Evolutionary conservation across 1,140 invertebrate species (phyloP).

Genomic region (Diabrotica undecimpunctata): DNA sequence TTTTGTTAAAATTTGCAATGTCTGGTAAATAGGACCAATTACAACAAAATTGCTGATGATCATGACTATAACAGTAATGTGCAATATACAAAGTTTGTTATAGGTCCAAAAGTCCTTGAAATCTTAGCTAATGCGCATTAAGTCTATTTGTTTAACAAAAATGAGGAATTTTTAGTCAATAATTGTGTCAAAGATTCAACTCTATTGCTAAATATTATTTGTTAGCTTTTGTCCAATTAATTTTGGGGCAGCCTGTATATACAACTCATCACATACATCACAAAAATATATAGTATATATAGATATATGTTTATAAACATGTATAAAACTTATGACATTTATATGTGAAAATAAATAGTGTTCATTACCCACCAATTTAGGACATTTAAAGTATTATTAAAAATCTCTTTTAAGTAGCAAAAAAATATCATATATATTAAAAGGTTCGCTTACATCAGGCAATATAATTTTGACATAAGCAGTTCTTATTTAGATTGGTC

Average conservation of each 20-base stretch:
- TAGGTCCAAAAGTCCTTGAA: too few relatives aligned
- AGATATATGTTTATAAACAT: conserved; percentile 42
- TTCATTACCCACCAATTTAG: conserved; percentile 10
- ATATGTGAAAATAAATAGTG: conserved; percentile 34
- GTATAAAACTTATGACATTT: conserved; percentile 46
- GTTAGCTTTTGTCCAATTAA: too few relatives aligned
- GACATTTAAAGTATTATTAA: conserved; percentile 1
- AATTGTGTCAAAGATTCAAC: too few relatives aligned
- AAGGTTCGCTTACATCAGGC: conserved; percentile 6
- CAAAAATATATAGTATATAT: conserved; percentile 45
- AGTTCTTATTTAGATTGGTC: conserved; percentile 25
- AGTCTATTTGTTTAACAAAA: too few relatives aligned
- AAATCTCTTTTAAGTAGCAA: conserved; percentile 4
- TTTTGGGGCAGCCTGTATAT: conserved; percentile 1
- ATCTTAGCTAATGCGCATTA: too few relatives aligned
- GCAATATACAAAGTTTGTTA: too few relatives aligned
- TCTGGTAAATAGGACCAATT: too few relatives aligned
- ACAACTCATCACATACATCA: conserved; percentile 42
- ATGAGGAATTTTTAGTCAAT: too few relatives aligned
- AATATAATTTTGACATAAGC: conserved; percentile 17
- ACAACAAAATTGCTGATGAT: too few relatives aligned
- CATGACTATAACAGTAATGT: too few relatives aligned
- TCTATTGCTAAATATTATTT: too few relatives aligned
- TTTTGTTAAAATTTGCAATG: too few relatives aligned
- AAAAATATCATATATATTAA: conserved; percentile 13